Evolutionary conservation across 2,888 invertebrate species (phyloP), one percentile per base, ranked within the genome.

Genomic region (Isotomurus palustris): DNA sequence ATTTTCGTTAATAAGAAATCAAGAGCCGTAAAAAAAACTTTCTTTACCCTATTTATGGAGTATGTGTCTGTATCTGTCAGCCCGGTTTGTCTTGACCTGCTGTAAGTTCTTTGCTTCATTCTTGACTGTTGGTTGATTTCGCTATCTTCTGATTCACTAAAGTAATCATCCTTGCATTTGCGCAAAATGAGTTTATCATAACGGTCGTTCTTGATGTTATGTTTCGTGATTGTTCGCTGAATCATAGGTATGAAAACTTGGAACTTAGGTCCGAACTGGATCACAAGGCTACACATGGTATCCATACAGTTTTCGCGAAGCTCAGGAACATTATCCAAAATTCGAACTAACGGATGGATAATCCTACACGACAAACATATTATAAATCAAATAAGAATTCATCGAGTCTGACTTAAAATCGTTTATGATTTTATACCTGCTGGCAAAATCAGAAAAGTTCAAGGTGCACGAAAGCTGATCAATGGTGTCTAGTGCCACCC

Each of bases 201-300:
- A 52, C 80, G 75, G 14, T 80, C 77, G 73, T 90, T 87, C 44
- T 81, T 82, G 48, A 92, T 89, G 71, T 84, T 85, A 74, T 93
- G 89, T 69, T 86, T 89, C 0, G 77, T 77, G 56, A 92, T 80
- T 0, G 91, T 86, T 74, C 87, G 88, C 72, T 90, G 88, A 2
- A 96, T 91, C 72, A 95, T 80, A 0, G 93, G 91, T 67, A 93
- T 87, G 73, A 96, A 99, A 53, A 96, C 90, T 57, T 86, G 82
- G 76, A 89, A 97, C 72, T 93, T 92, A 60, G 86, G 84, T 1
- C 93, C 93, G 61, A 96, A 80, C 75, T 96, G 94, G 49, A 86
- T 81, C 12, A 92, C 85, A 54, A 96, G 76, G 0, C 92, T 86
- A 72, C 91, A 89, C 19, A 96, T 76, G 0, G 94, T 91, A 64